These are phyloP conservation scores for Temnothorax nylanderi DNA, from an alignment of 1,140 invertebrate genomes.

Conservation along the genomic window DNA sequence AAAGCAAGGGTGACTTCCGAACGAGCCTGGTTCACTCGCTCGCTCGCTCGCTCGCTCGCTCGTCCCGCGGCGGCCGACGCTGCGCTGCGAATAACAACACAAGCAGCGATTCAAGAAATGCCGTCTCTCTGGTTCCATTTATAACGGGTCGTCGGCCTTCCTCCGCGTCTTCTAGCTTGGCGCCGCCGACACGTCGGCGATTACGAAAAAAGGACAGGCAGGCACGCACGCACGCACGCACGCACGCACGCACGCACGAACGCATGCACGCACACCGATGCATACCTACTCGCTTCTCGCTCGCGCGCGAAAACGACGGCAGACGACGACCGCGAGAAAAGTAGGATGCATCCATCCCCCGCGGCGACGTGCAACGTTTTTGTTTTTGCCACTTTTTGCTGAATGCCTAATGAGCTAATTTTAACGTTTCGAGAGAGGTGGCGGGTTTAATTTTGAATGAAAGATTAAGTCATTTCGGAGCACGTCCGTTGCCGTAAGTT, in stretches of 20 bases:
- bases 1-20: slow-evolving; percentile 43
- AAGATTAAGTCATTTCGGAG: neutral
- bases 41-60: neutral
- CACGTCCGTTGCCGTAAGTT: neutral
- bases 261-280: slow-evolving; percentile 1
- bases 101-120: slow-evolving; percentile 74
- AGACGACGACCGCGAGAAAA: slow-evolving; percentile 61
- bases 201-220: slow-evolving; percentile 68
- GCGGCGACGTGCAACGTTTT: slow-evolving; percentile 48
- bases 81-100: slow-evolving; percentile 73
- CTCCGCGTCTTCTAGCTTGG: slow-evolving; percentile 73
- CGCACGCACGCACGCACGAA: neutral
- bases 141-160: slow-evolving; percentile 75
- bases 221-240: slow-evolving; percentile 30
- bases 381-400: neutral
- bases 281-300: slow-evolving; percentile 13
- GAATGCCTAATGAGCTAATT: slow-evolving; percentile 12
- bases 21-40: neutral
- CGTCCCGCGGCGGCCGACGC: slow-evolving; percentile 48
- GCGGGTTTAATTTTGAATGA: slow-evolving; percentile 19
- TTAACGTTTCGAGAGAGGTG: slow-evolving; percentile 18
- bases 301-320: slow-evolving; percentile 47
- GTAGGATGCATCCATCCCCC: slow-evolving; percentile 67
- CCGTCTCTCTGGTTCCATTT: slow-evolving; percentile 72
- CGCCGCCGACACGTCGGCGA: slow-evolving; percentile 72